Base-by-base conservation (phyloP, 2,797 vertebrate species). In the Erithacus rubecula region DNA sequence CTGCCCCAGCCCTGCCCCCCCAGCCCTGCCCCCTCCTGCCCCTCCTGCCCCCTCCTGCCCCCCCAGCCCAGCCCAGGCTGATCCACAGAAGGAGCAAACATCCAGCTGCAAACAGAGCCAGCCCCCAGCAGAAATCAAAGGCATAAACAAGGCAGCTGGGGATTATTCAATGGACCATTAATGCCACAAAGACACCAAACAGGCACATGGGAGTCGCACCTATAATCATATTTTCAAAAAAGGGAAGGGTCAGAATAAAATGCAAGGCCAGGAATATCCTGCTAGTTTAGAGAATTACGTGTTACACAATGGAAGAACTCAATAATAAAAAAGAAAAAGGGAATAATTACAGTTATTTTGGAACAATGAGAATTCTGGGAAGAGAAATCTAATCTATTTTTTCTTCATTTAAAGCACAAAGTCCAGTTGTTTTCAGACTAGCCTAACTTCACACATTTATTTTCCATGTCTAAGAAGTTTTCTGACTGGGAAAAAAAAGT, bases 321-420 rank as follows among this genome's bases (percentile, higher is more conserved):
- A 5, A 62, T 62, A 68, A 83, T 39, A 55, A 63, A 56, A 76
- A 32, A 65, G 53, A 30, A 46, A 17, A 13, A 13, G 2, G 69
- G 39, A 78, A 72, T 94, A 96, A 96, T 96, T 94, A 85, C 69
- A 81, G 92, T 85, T 89, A 93, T 96, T 94, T 96, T 52, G 52
- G 53, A 85, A 95, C 84, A 95, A 93, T 87, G 86, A 77, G 44
- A 76, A 85, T 70, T 87, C 84, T 70, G 52, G 47, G 44, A 93
- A 96, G 52, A 85, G 56, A 82, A 65, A 72, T 62, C 58, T 49
- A 19, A 24, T 53, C 44, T 27, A 41, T 81, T 58, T 87, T 68
- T 69, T 81, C 55, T 67, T n/a, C 75, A 52, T 70, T 94, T 92
- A 34, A 80, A 71, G 53, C 37, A 69, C n/a, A 12, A 80, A 91